Conservation (phyloP, 2,113 vertebrate species). For the Jaculus jaculus region DNA sequence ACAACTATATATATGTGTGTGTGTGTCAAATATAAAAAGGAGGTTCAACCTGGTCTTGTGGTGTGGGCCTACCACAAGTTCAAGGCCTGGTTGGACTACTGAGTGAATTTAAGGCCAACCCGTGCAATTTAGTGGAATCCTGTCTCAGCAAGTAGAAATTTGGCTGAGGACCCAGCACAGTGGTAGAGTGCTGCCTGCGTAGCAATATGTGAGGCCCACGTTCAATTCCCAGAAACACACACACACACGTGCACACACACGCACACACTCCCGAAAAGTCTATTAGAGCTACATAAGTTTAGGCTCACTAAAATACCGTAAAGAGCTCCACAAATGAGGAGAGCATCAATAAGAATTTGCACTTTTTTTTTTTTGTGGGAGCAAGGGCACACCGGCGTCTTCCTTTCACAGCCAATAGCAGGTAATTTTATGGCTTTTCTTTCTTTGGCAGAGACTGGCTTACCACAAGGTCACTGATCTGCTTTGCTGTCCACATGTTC, state of each 20-base stretch:
- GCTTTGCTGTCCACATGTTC: constrained; percentile 13
- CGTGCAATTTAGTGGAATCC: background rate
- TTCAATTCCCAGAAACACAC: background rate
- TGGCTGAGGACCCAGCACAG: too few species aligned
- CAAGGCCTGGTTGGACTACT: background rate
- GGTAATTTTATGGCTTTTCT: background rate
- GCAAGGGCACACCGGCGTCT: background rate
- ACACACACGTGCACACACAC: too few species aligned
- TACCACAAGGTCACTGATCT: background rate
- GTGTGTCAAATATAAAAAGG: too few species aligned
- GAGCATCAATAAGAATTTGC: background rate
- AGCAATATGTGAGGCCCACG: background rate
- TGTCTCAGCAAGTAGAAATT: background rate
- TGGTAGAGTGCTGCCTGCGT: background rate
- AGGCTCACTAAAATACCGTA: background rate
- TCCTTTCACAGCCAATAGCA: background rate
- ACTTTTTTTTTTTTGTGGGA: background rate
- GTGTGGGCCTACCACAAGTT: background rate
- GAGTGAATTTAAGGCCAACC: background rate
- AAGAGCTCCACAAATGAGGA: background rate
- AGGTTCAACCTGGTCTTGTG: too few species aligned
- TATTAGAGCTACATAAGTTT: background rate
- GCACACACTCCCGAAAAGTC: background rate
- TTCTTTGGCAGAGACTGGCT: background rate
- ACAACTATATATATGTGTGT: too few species aligned